Base-by-base conservation (phyloP, 2,113 vertebrate genomes). In the Merops nubicus region DNA sequence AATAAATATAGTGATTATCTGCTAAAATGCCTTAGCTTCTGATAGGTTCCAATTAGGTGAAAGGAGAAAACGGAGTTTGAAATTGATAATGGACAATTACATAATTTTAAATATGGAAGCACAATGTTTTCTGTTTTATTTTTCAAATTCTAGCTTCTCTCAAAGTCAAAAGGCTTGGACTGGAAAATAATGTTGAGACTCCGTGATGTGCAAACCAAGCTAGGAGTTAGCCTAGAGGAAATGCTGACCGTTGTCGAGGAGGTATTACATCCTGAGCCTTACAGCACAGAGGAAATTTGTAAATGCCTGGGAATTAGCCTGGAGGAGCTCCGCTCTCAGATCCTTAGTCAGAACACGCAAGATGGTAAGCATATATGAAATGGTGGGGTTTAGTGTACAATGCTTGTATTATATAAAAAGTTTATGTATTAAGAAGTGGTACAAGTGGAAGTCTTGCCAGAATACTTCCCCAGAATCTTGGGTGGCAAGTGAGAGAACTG, bases 281-380 rank as follows among this genome's bases (percentile, higher is more conserved):
- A 99, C 95, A 98, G 97, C 97, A 33, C 97, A 43, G 98, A 99
- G 90, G 99, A 99, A 98, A 98, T 99, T 97, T 99, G 99, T 97
- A 97, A 89, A 82, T 96, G 88, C 91, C 98, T 99, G 97, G 98
- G 96, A 92, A 97, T 99, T 96, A 99, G 97, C 88, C 65, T 97
- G 25, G 98, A 99, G 96, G 98, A 99, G 63, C 98, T 99, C 40
- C 88, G 42, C 50, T 96, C 98, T 63, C 96, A 98, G 70, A 98
- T 99, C 91, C 98, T 99, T 26, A 99, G 96, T 84, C 95, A 98
- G 59, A 99, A 99, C 97, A 99, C 98, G 69, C 98, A 98, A 89
- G 98, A 99, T 8, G 98, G 99, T 99, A 88, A 98, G 99, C 76
- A 26, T 85, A 53, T 84, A 91, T 70, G 57, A 85, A 89, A 76